Base-by-base conservation (phyloP, 2,797 vertebrate species). In the Poecilia velifera region DNA sequence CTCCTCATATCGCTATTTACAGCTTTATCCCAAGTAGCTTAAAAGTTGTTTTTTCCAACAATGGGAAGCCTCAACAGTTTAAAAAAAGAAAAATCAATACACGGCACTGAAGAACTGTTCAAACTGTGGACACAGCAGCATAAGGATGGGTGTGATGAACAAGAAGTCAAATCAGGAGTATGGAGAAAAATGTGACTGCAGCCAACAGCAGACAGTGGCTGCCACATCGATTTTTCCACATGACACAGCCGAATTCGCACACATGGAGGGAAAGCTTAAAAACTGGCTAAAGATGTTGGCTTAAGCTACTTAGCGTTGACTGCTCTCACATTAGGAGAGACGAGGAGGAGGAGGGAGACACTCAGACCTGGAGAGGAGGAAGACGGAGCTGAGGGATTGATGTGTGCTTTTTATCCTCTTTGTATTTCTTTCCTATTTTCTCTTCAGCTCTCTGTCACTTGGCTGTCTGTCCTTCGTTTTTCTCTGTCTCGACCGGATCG, bases 221-320 rank as follows among this genome's bases (percentile, higher is more conserved):
- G 66, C 66, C 66, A 82, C 81, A 85, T 86, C 1, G 57, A 89
- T 84, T 86, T 75, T 39, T 68, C 82, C 75, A 74, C 46, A 43
- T 73, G 75, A 81, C 1, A 49, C 79, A 76, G 79, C 82, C 57
- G 55, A 3, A 34, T 66, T 25, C 6, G 0, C 77, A 83, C 84
- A 55, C 77, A 62, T 0, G 49, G 28, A 41, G 43, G 25, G 70
- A 74, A 76, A 4, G 51, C 77, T 57, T 77, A 49, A 72, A 57
- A 80, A 82, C 78, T 84, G 78, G 80, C 75, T 87, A 62, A 85
- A 88, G 79, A 90, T 82, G 82, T 85, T 77, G 85, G 85, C 83
- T 86, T 92, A 91, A 93, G 90, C 88, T 91, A 82, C 91, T 93
- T 93, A 91, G 81, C 28, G 88, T 66, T 86, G 84, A 88, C 86